Evolutionary conservation across 2,797 vertebrate species (phyloP).

Genomic region (Cuculus canorus): DNA sequence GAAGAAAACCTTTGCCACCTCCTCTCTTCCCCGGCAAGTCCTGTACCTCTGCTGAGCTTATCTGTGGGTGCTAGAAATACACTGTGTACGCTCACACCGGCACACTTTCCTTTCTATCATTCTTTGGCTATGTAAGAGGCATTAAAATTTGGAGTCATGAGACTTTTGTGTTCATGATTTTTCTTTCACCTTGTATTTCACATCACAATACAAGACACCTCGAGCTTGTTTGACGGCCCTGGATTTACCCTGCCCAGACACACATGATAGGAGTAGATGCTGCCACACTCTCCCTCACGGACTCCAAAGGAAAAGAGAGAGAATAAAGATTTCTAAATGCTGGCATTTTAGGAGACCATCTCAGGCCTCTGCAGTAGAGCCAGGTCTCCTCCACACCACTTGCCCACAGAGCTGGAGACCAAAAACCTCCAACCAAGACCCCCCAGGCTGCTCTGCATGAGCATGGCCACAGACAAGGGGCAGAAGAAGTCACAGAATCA

Average conservation of each 20-base stretch:
- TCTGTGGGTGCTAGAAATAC: background rate
- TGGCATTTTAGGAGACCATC: background rate
- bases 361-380: background rate
- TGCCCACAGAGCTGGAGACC: background rate
- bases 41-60: background rate
- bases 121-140: background rate
- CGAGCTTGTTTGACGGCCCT: background rate
- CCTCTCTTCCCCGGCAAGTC: background rate
- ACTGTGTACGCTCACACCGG: accelerated
- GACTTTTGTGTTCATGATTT: background rate
- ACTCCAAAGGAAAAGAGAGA: background rate
- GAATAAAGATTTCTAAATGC: background rate
- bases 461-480: background rate
- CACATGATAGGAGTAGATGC: background rate
- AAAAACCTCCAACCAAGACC: background rate
- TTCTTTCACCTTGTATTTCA: background rate
- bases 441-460: no score
- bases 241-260: background rate
- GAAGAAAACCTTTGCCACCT: background rate
- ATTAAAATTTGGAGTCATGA: background rate
- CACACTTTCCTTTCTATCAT: accelerated
- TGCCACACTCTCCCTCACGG: background rate
- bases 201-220: background rate
- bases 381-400: accelerated
- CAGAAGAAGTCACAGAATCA: no score